These are phyloP conservation scores for Ctenomys sociabilis DNA, from an alignment of 2,113 vertebrate species.

Conservation along the genomic window DNA sequence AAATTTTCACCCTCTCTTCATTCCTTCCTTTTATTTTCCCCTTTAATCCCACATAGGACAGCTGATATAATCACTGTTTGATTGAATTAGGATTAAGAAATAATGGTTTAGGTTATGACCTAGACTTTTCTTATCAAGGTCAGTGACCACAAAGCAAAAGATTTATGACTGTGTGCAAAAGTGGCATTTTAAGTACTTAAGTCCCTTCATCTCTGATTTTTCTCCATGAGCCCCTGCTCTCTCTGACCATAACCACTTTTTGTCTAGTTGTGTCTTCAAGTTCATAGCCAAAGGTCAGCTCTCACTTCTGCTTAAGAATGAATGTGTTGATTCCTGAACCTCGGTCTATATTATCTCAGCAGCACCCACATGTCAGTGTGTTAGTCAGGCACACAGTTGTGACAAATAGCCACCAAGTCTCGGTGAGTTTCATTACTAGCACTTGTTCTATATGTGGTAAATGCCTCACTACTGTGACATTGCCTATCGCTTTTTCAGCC, in stretches of 20 bases:
- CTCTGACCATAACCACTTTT: neutral
- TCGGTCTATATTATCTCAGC: too few species aligned
- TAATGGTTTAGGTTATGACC: neutral
- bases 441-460: neutral
- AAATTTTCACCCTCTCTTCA: neutral
- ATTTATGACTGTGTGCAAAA: neutral
- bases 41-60: accelerated
- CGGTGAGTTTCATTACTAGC: neutral
- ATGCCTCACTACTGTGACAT: neutral
- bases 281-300: neutral
- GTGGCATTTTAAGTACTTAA: neutral
- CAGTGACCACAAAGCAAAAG: neutral
- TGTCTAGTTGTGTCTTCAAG: neutral
- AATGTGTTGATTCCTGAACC: too few species aligned
- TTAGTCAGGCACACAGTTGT: neutral
- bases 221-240: neutral
- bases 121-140: neutral
- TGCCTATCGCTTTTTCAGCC: neutral
- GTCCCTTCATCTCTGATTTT: too few species aligned
- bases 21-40: neutral
- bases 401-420: neutral
- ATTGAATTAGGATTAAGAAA: neutral
- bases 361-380: neutral
- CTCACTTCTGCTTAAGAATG: neutral
- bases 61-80: neutral